Evolutionary conservation across 2,797 vertebrate genomes (phyloP).

Genomic region (Rhynchonycteris naso): DNA sequence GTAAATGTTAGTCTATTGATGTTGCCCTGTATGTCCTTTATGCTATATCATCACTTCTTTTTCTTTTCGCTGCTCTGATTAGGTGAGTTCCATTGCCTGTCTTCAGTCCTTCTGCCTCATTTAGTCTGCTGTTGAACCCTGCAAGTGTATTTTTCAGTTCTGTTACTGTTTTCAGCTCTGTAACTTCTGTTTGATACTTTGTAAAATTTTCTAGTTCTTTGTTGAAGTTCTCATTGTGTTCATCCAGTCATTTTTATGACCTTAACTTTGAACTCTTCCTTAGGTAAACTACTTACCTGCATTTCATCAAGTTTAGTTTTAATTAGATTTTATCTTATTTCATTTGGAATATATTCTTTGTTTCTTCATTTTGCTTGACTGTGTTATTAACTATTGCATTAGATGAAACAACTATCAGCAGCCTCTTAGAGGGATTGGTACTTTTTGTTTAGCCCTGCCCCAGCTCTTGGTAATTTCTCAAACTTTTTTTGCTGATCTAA

Average conservation of each 20-base stretch:
- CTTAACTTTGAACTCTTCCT: not conserved
- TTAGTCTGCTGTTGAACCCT: not conserved
- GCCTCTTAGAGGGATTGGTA: not conserved
- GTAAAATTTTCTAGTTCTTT: not conserved
- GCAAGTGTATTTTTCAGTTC: not conserved
- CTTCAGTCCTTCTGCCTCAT: not conserved
- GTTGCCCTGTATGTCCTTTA: not conserved
- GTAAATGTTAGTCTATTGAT: not conserved
- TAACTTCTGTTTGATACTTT: not conserved
- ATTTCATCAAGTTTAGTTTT: not conserved
- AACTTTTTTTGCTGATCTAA: not conserved
- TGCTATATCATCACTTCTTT: not conserved
- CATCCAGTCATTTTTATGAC: not conserved
- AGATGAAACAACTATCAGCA: not conserved
- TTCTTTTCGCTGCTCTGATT: not conserved
- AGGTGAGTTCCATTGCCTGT: not conserved
- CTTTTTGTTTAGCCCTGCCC: not conserved
- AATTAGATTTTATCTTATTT: not conserved
- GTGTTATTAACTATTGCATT: not conserved
- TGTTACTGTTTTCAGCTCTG: not conserved
- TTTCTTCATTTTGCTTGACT: not conserved
- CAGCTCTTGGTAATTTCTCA: not conserved
- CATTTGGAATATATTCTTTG: not conserved
- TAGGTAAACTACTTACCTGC: not conserved
- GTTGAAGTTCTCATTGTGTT: not conserved